A percentile compares a stretch with the other conserved stretches of the same genome.
Evolutionary conservation across 2,797 vertebrate genomes (phyloP).

Genomic region (Luscinia luscinia): DNA sequence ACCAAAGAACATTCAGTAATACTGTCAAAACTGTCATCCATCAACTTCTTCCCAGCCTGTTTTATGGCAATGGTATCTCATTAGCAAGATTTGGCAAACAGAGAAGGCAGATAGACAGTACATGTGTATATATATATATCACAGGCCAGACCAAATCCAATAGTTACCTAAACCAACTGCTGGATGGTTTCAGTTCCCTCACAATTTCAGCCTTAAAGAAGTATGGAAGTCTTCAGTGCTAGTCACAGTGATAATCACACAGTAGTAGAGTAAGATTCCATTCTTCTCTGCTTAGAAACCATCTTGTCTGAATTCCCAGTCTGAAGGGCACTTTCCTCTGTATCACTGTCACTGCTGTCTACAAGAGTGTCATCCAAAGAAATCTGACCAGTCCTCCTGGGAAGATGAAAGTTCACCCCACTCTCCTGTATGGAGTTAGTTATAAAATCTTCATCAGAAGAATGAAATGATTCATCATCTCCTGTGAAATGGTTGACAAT

Average conservation of each 20-base stretch:
- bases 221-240: slow-evolving; percentile 10
- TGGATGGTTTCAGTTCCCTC: slow-evolving; percentile 27
- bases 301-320: slow-evolving; percentile 68
- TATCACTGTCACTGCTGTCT: slow-evolving; percentile 87
- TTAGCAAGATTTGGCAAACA: slow-evolving; percentile 80
- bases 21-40: slow-evolving; percentile 74
- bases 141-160: slow-evolving; percentile 40
- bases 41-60: slow-evolving; percentile 64
- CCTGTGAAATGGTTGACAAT: slow-evolving; percentile 92
- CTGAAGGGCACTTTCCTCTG: slow-evolving; percentile 79
- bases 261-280: slow-evolving; percentile 86
- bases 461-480: slow-evolving; percentile 88
- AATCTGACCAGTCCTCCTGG: slow-evolving; percentile 76
- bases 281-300: slow-evolving; percentile 77
- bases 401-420: slow-evolving; percentile 74
- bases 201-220: slow-evolving; percentile 57
- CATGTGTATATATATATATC: background rate
- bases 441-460: slow-evolving; percentile 91
- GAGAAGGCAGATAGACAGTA: slow-evolving; percentile 74
- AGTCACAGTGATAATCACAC: slow-evolving; percentile 85
- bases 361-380: slow-evolving; percentile 81
- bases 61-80: slow-evolving; percentile 70
- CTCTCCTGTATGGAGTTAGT: slow-evolving; percentile 77
- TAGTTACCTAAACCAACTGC: slow-evolving; percentile 25
- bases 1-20: slow-evolving; percentile 78